Percentiles rank a stretch among this genome's conserved stretches.
Evolutionary conservation across 2,113 vertebrate species (phyloP).

Genomic region (Odobenus rosmarus): DNA sequence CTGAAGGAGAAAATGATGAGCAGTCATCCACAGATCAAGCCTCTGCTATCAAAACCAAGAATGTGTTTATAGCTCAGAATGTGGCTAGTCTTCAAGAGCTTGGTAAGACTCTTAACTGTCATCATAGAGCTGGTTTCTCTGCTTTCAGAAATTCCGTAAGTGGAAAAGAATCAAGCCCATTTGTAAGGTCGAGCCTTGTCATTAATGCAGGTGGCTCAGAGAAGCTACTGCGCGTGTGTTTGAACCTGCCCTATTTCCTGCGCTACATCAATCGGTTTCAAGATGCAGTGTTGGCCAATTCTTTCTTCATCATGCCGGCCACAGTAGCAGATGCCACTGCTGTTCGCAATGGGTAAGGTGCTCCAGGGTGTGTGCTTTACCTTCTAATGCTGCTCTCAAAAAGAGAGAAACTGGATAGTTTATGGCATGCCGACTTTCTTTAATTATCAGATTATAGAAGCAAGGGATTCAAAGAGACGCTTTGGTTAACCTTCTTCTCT

Average conservation of each 20-base stretch:
- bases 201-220: constrained; percentile 93
- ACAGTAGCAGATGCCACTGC: constrained; percentile 98
- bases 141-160: neutral
- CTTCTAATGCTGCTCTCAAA: neutral
- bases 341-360: constrained; percentile 95
- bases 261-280: constrained; percentile 99
- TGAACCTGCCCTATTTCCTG: constrained; percentile 98
- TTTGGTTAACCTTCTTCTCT: neutral
- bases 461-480: neutral
- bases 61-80: constrained; percentile 97
- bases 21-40: constrained; percentile 92
- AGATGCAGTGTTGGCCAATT: constrained; percentile 97
- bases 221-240: constrained; percentile 96
- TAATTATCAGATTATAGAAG: neutral
- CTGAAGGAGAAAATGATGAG: constrained; percentile 94
- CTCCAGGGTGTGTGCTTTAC: fast-evolving
- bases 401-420: neutral
- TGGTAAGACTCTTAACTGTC: constrained; percentile 86
- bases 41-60: constrained; percentile 95
- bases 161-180: neutral
- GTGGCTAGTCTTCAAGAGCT: constrained; percentile 98
- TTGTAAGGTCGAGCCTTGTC: neutral
- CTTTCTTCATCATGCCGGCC: constrained; percentile 99
- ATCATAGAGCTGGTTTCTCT: neutral
- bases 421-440: neutral